Base-by-base conservation (phyloP, 2,113 vertebrate genomes). In the Takifugu flavidus region DNA sequence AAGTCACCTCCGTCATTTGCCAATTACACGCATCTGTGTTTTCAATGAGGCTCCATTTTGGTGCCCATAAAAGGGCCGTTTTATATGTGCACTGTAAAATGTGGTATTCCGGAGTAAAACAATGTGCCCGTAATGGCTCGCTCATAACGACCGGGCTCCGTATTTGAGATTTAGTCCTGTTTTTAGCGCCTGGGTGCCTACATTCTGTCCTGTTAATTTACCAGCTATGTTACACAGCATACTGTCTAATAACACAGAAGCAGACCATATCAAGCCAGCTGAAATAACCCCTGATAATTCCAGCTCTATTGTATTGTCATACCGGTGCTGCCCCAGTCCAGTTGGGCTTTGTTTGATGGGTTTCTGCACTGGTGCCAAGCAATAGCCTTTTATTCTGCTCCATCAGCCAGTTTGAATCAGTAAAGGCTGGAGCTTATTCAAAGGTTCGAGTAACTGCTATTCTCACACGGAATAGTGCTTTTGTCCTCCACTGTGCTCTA, bases 1-100 rank as follows among this genome's bases (percentile, higher is more conserved):
- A 85, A 82, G 77, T 86, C 77, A 84, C 80, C 74, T 59, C 67
- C 67, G 63, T 84, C 70, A 88, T 86, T 81, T 86, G 66, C 70
- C 83, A 80, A 83, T 88, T 79, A 84, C 74, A 81, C 64, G 70
- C 86, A 86, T 86, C 81, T 88, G 85, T 87, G 80, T 86, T 86
- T 82, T 77, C 80, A 79, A 79, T 83, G 67, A 74, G 71, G 71
- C 54, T 78, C 59, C 76, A 77, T 76, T 87, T 85, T 84, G 58
- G 65, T 49, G 66, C 78, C 76, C 75, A 83, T 82, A 77, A 85
- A 86, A 85, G 74, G 54, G 52, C 65, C 51, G 64, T 80, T 89
- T 87, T 81, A 80, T 78, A 76, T 70, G 73, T 63, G 43, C 61
- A 54, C 64, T 81, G 79, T 88, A 84, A 87, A 91, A 84, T 74